Evolutionary conservation across 2,113 vertebrate species (phyloP), one percentile per base, ranked within the genome.

Genomic region (Patagioenas fasciata): DNA sequence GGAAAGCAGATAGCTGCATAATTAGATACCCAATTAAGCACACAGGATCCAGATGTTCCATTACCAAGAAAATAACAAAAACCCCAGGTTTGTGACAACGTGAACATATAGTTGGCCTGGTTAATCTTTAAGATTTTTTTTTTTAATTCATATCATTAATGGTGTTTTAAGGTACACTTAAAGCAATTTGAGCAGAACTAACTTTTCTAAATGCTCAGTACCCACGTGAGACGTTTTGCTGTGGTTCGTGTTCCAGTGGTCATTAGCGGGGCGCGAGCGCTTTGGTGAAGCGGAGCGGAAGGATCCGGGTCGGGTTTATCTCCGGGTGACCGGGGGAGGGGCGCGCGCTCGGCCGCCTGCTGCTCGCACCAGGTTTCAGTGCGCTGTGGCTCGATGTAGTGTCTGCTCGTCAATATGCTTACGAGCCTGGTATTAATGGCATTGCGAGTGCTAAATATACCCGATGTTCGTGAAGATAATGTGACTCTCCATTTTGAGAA

Each of bases 371-470:
- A 51, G 56, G 83, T 91, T 83, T 90, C 78, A 85, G 90, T 60
- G 72, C 79, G 24, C 83, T 56, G 14, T 84, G 81, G 90, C 67
- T 91, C 84, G 85, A 53, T 93, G 85, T 83, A 83, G 84, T 87
- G 51, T 93, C 88, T 94, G 65, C 85, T 85, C 54, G 72, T 93
- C 93, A 90, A 36, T 92, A 82, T 74, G 77, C 80, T 95, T 89
- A 77, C 69, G 64, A 93, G 58, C 32, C 64, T 89, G 65, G 61
- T 84, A 80, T 91, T 94, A 93, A 73, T 92, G 85, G 85, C 70
- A 44, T 89, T 80, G 66, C 44, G 88, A 96, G 92, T 92, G 93
- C 83, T 97, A 96, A 96, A 65, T 77, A 78, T 90, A 91, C 67
- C 38, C 8, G 0, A 74, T 66, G 73, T 93, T 91, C 91, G 90